phyloP scores from a whole-genome alignment of 2,113 vertebrate species.

The Rhynchomys soricoides region DNA sequence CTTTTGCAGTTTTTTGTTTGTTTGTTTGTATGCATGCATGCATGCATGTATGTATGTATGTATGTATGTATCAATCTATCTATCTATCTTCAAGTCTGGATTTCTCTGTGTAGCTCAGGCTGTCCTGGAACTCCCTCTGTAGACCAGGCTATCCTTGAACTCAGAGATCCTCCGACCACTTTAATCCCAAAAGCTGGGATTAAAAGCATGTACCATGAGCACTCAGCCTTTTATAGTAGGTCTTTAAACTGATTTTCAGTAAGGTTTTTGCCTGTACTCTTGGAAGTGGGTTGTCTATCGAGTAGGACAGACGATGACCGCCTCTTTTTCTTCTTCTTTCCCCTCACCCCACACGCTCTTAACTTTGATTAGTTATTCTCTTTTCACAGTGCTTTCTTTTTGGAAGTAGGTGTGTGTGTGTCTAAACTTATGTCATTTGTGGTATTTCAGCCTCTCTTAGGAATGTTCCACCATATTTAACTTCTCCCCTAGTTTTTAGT shows the following conservation, averaged over 20 bases:
- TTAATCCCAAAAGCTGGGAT: background rate
- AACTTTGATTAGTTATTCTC: background rate
- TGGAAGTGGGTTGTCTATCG: background rate
- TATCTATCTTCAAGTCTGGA: background rate
- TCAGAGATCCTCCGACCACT: background rate
- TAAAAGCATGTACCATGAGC: background rate
- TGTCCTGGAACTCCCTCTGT: background rate
- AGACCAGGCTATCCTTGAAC: background rate
- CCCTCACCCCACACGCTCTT: background rate
- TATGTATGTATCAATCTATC: background rate
- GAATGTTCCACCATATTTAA: background rate
- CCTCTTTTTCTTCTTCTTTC: background rate
- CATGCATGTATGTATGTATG: background rate
- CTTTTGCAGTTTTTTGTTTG: background rate
- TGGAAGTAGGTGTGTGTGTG: background rate
- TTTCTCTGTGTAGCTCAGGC: background rate
- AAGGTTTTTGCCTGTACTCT: background rate
- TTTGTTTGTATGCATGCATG: background rate
- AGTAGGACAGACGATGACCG: background rate
- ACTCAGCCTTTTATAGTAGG: background rate
- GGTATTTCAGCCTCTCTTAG: background rate
- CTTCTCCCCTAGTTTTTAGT: background rate
- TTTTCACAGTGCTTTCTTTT: background rate
- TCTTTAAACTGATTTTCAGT: slow-evolving; percentile 2
- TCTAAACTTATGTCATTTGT: background rate